A percentile compares a stretch with the other conserved stretches of the same genome.
These are phyloP conservation scores for Antedon mediterranea DNA, from an alignment of 53 echinoderm and acorn worm species.

Conservation along the genomic window DNA sequence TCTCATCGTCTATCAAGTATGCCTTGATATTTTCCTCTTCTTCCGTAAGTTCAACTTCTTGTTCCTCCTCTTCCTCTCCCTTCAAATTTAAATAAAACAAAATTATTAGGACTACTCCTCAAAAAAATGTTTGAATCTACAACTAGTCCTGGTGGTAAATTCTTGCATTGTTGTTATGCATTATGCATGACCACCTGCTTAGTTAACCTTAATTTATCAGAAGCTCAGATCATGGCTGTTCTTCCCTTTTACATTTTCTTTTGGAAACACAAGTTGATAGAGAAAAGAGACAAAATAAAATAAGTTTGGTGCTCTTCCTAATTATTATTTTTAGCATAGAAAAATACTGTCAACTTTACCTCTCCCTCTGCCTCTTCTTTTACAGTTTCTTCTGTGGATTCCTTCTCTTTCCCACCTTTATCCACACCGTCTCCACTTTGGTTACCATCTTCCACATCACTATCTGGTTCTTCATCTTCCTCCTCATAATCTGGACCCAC, in stretches of 20 bases:
- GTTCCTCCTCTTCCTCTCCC: conserved; percentile 52
- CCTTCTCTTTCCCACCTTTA: neutral
- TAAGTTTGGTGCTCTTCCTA: no score
- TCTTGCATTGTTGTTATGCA: no score
- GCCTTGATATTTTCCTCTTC: conserved; percentile 91
- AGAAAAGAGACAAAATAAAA: no score
- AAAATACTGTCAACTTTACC: no score
- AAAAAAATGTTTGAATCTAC: neutral
- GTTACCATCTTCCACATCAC: conserved; percentile 41
- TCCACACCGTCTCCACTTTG: conserved; percentile 20
- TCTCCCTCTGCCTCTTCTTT: neutral
- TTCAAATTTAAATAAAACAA: neutral
- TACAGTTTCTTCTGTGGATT: neutral
- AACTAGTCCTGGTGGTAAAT: no score
- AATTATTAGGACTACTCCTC: neutral
- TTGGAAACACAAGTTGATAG: no score
- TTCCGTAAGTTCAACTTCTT: conserved; percentile 74
- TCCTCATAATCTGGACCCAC: conserved; percentile 90
- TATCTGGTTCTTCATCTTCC: conserved; percentile 85
- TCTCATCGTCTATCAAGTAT: conserved; percentile 83
- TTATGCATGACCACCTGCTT: no score
- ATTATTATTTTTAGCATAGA: no score
- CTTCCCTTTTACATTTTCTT: no score
- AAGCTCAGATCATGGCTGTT: no score
- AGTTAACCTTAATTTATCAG: no score